Evolutionary conservation across 64 coral and sea anemone genomes (phyloP), one percentile per base, ranked within the genome.

Genomic region (Montipora capricornis): DNA sequence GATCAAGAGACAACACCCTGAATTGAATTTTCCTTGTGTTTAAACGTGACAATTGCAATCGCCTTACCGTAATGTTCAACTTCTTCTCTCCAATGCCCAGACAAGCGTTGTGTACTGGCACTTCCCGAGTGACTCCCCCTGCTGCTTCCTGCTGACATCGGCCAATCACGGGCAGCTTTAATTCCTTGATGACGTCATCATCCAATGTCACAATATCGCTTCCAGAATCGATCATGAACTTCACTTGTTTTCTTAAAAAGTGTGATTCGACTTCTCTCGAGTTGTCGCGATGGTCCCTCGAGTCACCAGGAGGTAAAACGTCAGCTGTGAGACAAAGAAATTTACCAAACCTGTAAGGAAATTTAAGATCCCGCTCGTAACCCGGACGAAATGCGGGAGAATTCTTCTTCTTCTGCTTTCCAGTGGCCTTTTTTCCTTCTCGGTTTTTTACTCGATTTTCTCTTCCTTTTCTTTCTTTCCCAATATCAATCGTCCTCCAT

Each of bases 301-400:
- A 59, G 26, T 84, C 81, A 47, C 37, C 58, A 58, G 81, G 81
- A 44, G 81, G 57, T 49, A 77, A 85, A 71, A 93, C 61, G 46
- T 88, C 76, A 79, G 92, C 92, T 88, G 92, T 93, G 77, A 93
- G 85, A 93, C 92, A 93, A 75, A 93, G 85, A 93, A 93, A 93
- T 79, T 93, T 77, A 93, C 92, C 92, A 50, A 87, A 79, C 92
- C 92, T 93, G 85, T 88, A 73, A 77, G 88, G 44, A 53, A 79
- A 67, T 55, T 90, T 70, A 74, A 83, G 58, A 83, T 83, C 59
- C 79, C 22, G 67, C 67, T 84, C 51, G 74, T 68, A 92, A 70
- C 67, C 81, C 90, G 60, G 15, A 73, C 62, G 55, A 81, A 46
- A 58, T 45, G 55, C 17, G 45, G 76, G 29, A 24, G 49, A 50